Base-by-base conservation (phyloP, 2,113 vertebrate species). In the Amazona guildingii region DNA sequence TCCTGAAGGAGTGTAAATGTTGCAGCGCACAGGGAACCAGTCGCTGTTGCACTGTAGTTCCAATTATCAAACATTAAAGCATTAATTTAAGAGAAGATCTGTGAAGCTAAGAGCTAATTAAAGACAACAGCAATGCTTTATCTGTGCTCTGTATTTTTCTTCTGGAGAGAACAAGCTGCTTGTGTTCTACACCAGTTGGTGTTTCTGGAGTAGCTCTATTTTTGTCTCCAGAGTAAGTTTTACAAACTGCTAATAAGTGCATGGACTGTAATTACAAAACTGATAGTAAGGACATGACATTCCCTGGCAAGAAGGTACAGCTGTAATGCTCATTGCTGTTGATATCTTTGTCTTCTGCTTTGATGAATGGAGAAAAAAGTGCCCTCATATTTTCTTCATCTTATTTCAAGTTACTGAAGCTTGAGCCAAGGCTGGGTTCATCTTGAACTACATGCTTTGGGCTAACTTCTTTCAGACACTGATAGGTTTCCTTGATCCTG, bases 381-480 rank as follows among this genome's bases (percentile, higher is more conserved):
- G 8, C 29, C n/a, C 6, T 64, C 2, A 0, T 18, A 17, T 25
- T 67, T 83, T 46, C 29, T 73, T 83, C 37, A 19, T 0, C 35
- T 90, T 43, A 20, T 37, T 74, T n/a, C 57, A 43, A 64, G 46
- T 48, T 74, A 52, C 43, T 41, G 44, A 51, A 64, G 62, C 43
- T 64, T 54, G 43, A 92, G 62, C 44, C 49, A 52, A 48, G 55
- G 48, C 33, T 27, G 25, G 29, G 54, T 78, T 74, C 43, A 27
- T 46, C 44, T 49, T 25, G 41, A 78, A 15, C 59, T 39, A 19
- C 2, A 0, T 44, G 10, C 64, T 33, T 8, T n/a, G 27, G 27
- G 84, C 25, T 41, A 5, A 39, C 66, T 49, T 49, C 39, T 81
- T 70, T 54, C 57, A 44, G 75, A n/a, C 10, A 7, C 29, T 37